Conservation (phyloP, 2,888 invertebrate genomes). For the Lasioglossum calceatum region DNA sequence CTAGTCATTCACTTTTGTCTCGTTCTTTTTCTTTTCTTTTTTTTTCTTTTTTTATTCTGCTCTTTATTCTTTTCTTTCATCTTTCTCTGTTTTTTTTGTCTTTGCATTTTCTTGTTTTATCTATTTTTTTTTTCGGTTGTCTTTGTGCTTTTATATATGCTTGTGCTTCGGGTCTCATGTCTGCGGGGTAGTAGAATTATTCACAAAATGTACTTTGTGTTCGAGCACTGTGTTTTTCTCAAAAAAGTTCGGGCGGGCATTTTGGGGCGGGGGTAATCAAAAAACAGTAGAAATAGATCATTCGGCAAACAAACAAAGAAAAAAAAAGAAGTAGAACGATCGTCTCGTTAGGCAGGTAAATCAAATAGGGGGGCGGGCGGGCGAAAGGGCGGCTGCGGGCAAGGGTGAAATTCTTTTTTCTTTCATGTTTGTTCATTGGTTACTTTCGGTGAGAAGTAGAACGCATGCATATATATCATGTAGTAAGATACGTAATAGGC, state of each 20-base stretch:
- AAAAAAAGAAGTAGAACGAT: slow-evolving; percentile 47
- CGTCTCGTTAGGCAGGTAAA: slow-evolving; percentile 66
- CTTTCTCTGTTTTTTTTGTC: background rate
- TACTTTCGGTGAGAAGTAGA: slow-evolving; percentile 73
- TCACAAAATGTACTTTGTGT: slow-evolving; percentile 40
- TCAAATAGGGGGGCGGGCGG: slow-evolving; percentile 26
- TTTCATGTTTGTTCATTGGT: slow-evolving; percentile 4
- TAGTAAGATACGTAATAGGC: slow-evolving; percentile 69
- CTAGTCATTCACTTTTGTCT: slow-evolving; percentile 14
- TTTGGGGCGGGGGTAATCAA: background rate
- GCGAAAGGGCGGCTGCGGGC: slow-evolving; percentile 24
- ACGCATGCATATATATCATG: slow-evolving; percentile 78
- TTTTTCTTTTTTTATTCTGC: slow-evolving; percentile 35
- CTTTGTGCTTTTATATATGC: slow-evolving; percentile 8
- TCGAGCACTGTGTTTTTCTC: slow-evolving; percentile 6
- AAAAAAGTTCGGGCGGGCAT: background rate
- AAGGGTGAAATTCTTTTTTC: background rate
- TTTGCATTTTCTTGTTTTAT: background rate
- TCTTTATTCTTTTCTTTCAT: background rate
- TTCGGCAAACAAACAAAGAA: slow-evolving; percentile 38
- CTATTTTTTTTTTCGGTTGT: background rate
- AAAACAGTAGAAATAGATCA: slow-evolving; percentile 22
- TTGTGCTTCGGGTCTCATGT: background rate
- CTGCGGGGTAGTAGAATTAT: background rate
- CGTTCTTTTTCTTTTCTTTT: slow-evolving; percentile 32